Conservation (phyloP, 2,888 invertebrate genomes). For the Drosophila monieri region DNA sequence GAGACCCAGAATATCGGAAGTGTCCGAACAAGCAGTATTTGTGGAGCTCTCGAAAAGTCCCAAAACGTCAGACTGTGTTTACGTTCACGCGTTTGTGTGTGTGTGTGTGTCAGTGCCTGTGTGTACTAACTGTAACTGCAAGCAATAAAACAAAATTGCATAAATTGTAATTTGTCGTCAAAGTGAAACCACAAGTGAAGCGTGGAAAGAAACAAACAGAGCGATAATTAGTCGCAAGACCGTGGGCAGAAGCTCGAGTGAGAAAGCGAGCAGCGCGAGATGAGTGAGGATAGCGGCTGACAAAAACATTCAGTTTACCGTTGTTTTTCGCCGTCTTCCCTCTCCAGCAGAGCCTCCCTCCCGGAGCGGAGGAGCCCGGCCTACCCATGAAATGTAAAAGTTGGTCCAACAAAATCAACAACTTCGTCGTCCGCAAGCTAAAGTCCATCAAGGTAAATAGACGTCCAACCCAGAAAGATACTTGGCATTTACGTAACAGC, state of each 20-base stretch:
- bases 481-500: too few species aligned
- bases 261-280: not conserved
- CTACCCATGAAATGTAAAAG: constrained; percentile 84
- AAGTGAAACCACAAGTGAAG: constrained; percentile 16
- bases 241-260: not conserved
- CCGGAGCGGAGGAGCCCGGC: constrained; percentile 53
- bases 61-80: not conserved
- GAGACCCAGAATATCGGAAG: not conserved
- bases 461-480: too few species aligned
- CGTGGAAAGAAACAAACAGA: constrained; percentile 6
- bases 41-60: not conserved
- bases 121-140: constrained; percentile 3
- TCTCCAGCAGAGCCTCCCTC: constrained; percentile 23
- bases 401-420: constrained; percentile 84
- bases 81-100: not conserved
- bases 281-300: constrained; percentile 15
- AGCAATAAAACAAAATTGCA: not conserved
- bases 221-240: not conserved
- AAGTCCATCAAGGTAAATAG: constrained; percentile 83
- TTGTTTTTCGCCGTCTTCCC: constrained; percentile 11
- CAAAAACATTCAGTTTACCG: constrained; percentile 20
- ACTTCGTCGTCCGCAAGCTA: constrained; percentile 83
- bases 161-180: constrained; percentile 5
- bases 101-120: not conserved
- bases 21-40: not conserved